These are phyloP conservation scores for Phalacrocorax carbo DNA, from an alignment of 2,113 vertebrate species.

Conservation along the genomic window DNA sequence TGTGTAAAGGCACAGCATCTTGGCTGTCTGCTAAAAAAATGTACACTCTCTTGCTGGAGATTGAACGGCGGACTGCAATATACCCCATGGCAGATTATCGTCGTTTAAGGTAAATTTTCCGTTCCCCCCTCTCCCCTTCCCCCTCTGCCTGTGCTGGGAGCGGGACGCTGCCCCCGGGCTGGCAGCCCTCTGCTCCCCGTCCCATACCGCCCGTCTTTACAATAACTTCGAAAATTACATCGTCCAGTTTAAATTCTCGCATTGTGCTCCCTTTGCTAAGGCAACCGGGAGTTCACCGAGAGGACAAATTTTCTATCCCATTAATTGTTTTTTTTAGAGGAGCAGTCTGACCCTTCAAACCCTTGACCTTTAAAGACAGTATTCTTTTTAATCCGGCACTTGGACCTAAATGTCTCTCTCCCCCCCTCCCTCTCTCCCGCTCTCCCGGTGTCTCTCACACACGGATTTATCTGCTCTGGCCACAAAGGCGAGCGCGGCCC, in stretches of 20 bases:
- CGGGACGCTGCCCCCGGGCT: neutral
- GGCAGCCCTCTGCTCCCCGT: neutral
- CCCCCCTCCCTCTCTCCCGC: neutral
- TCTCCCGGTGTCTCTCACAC: conserved; percentile 45
- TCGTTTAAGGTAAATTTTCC: conserved; percentile 76
- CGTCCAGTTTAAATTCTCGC: conserved; percentile 71
- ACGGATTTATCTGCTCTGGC: conserved; percentile 48
- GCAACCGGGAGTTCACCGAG: conserved; percentile 90
- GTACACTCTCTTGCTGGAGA: conserved; percentile 66
- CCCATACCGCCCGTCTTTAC: conserved; percentile 14
- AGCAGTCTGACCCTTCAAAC: conserved; percentile 90
- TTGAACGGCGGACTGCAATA: conserved; percentile 61
- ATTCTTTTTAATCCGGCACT: conserved; percentile 75
- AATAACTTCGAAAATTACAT: conserved; percentile 70
- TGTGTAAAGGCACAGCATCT: conserved; percentile 72
- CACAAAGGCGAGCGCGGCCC: conserved; percentile 46
- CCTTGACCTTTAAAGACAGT: conserved; percentile 85
- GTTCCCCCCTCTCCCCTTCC: neutral
- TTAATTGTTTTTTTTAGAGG: conserved; percentile 87
- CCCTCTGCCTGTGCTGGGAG: neutral
- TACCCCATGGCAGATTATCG: conserved; percentile 70
- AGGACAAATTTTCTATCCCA: conserved; percentile 93
- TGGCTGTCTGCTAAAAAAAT: conserved; percentile 73
- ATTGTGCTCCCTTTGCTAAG: conserved; percentile 83
- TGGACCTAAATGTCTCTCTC: conserved; percentile 48